phyloP scores from a whole-genome alignment of 2,888 invertebrate species.

The Panzeria rudis region DNA sequence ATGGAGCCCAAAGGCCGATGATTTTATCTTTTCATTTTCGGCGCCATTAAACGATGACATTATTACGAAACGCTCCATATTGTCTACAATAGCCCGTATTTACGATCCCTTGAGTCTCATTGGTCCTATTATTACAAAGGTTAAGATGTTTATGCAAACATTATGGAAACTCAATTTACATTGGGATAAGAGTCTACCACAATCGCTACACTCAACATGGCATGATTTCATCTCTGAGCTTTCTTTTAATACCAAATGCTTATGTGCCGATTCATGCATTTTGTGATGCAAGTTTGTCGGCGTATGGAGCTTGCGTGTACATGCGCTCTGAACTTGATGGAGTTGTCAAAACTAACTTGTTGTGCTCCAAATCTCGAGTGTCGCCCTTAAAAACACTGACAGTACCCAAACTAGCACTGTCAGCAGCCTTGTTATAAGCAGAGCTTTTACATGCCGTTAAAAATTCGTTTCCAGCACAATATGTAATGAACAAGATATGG shows the following conservation, averaged over 20 bases:
- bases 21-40: constrained; percentile 45
- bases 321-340: not conserved
- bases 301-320: not conserved
- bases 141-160: constrained; percentile 52
- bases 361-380: constrained; percentile 46
- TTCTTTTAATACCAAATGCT: not conserved
- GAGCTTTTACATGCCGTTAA: not conserved
- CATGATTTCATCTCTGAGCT: constrained; percentile 1
- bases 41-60: not conserved
- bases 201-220: not conserved
- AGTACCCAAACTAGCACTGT: constrained; percentile 68
- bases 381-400: constrained; percentile 51
- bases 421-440: constrained; percentile 43
- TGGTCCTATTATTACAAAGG: constrained; percentile 52
- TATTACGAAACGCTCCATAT: constrained; percentile 13
- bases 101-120: constrained; percentile 61
- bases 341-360: not conserved
- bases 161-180: constrained; percentile 47
- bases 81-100: constrained; percentile 40
- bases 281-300: not conserved
- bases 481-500: not conserved
- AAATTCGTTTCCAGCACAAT: not conserved
- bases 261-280: not conserved
- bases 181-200: constrained; percentile 49
- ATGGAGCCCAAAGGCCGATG: constrained; percentile 39